Conservation (phyloP, 1,140 invertebrate species). For the Drosophila pseudoobscura region DNA sequence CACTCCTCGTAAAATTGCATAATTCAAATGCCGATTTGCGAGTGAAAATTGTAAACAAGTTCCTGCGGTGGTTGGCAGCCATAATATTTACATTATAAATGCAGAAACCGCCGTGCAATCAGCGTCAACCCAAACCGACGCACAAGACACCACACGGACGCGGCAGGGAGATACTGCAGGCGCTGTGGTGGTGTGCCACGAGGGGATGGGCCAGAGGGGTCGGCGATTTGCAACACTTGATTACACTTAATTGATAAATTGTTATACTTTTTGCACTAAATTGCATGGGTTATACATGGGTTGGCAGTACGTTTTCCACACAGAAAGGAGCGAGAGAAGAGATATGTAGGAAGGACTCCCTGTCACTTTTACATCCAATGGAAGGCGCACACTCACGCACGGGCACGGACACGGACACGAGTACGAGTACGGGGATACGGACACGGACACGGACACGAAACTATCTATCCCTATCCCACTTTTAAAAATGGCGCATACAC, state of each 20-base stretch:
- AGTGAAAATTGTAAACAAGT: constrained; percentile 72
- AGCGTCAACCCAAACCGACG: constrained; percentile 9
- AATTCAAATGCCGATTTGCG: constrained; percentile 56
- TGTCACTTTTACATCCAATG: constrained; percentile 54
- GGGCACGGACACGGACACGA: neutral
- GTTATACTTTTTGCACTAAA: constrained; percentile 60
- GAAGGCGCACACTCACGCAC: constrained; percentile 72
- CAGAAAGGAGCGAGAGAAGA: constrained; percentile 15
- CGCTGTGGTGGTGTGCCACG: too few species aligned
- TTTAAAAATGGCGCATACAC: constrained; percentile 79
- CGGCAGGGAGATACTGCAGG: neutral
- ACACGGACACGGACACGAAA: constrained; percentile 29
- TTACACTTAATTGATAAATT: constrained; percentile 64
- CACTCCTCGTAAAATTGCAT: constrained; percentile 52
- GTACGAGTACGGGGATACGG: too few species aligned
- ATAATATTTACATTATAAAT: constrained; percentile 65
- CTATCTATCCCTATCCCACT: constrained; percentile 81
- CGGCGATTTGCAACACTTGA: constrained; percentile 52
- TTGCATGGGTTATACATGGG: constrained; percentile 52
- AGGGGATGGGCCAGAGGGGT: neutral
- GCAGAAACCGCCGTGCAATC: constrained; percentile 50
- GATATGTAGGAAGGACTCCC: neutral
- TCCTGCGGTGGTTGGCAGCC: constrained; percentile 57
- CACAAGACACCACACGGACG: neutral
- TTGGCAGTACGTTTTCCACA: constrained; percentile 60